These are phyloP conservation scores for Apostichopus californicus DNA, from an alignment of 35 echinoderm and acorn worm species.

Conservation along the genomic window DNA sequence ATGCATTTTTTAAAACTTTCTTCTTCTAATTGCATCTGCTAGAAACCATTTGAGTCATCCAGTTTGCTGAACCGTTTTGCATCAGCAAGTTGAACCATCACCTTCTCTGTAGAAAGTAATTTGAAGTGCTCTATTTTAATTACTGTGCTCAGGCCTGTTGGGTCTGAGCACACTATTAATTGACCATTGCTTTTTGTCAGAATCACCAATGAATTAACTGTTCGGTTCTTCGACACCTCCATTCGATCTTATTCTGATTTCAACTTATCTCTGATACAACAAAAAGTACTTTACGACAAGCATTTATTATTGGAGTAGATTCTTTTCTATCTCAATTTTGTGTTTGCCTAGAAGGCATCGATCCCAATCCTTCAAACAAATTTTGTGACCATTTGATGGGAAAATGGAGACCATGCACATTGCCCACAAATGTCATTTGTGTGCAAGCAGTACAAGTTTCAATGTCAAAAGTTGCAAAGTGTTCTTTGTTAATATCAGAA, in stretches of 20 bases:
- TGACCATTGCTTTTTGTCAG: constrained; percentile 61
- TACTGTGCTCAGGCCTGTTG: constrained; percentile 49
- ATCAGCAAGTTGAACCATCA: constrained; percentile 26
- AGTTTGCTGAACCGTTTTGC: constrained; percentile 66
- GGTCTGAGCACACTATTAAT: constrained; percentile 56
- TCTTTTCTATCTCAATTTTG: constrained; percentile 6
- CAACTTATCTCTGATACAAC: constrained; percentile 38
- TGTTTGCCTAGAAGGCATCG: constrained; percentile 30
- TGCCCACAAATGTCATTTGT: no score
- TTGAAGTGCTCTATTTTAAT: constrained; percentile 63
- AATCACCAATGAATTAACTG: background rate
- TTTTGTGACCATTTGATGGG: background rate
- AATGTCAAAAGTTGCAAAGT: no score
- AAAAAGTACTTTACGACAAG: constrained; percentile 49
- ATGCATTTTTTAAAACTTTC: constrained; percentile 37
- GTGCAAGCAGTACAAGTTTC: no score
- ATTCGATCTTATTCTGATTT: constrained; percentile 66
- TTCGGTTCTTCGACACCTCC: constrained; percentile 68
- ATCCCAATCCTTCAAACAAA: constrained; percentile 62
- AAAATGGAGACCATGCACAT: no score
- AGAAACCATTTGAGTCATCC: constrained; percentile 65
- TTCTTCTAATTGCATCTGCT: constrained; percentile 67
- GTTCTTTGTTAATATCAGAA: no score
- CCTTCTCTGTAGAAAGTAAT: constrained; percentile 57
- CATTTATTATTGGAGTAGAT: constrained; percentile 19